Conservation (phyloP, 1,140 invertebrate genomes). For the Calephelis nemesis region DNA sequence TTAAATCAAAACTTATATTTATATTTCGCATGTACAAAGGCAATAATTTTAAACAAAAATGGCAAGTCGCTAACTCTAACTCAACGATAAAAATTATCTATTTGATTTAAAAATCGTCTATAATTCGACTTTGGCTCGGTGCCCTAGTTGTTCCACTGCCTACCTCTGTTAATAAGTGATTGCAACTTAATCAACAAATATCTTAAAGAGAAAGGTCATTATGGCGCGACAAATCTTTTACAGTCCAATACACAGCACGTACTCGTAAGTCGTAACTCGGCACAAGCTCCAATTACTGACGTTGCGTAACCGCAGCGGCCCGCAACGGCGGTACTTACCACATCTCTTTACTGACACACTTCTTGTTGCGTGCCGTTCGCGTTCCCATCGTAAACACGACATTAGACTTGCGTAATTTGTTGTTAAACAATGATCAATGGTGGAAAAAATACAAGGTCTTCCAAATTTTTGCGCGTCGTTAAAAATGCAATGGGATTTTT, state of each 20-base stretch:
- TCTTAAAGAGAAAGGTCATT: conserved; percentile 16
- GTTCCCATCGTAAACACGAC: conserved; percentile 21
- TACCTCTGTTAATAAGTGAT: no score
- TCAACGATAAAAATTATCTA: no score
- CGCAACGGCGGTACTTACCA: conserved; percentile 33
- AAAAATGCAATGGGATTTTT: not conserved
- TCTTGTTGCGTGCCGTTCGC: conserved; percentile 27
- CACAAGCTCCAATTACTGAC: conserved; percentile 42
- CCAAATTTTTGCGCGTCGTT: conserved; percentile 1
- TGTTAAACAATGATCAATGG: conserved; percentile 18
- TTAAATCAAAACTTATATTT: no score
- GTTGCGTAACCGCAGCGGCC: conserved; percentile 38
- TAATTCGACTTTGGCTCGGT: no score
- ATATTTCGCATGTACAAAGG: no score
- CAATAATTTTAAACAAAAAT: no score
- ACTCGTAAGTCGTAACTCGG: conserved; percentile 5
- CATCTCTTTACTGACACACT: conserved; percentile 38
- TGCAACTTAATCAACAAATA: conserved; percentile 8
- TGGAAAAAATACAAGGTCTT: conserved; percentile 23
- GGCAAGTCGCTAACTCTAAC: no score
- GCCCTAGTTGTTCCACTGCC: no score
- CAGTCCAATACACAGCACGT: conserved; percentile 1
- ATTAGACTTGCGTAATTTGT: conserved; percentile 19
- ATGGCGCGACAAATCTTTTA: conserved; percentile 13
- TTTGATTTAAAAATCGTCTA: no score